Evolutionary conservation across 2,888 invertebrate genomes (phyloP), one percentile per base, ranked within the genome.

Genomic region (Lycia hirtaria): DNA sequence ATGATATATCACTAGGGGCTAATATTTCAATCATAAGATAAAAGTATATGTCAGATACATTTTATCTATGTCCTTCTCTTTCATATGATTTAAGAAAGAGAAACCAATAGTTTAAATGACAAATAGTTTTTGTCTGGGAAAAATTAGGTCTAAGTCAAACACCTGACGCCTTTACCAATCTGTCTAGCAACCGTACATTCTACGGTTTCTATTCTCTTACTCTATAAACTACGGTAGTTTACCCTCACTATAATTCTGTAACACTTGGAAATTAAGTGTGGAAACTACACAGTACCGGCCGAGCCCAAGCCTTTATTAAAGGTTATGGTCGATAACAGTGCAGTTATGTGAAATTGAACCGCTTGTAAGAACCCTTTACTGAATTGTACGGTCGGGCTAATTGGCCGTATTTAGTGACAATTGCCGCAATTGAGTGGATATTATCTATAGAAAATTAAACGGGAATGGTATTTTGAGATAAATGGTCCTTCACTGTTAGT

Each of bases 251-350:
- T n/a, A 14, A 5, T 28, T 15, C 22, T 38, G 26, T 35, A 43
- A 33, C 30, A 24, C 33, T 43, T 37, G 19, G 43, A 68, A 69
- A 72, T 71, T 71, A 73, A 74, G 69, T 69, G 71, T 71, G 68
- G 71, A 71, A 76, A 77, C 71, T 71, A 68, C 69, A 69, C 66
- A 70, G 69, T 67, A 52, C 38, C 38, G 44, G 50, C 52, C 22
- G 20, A 40, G n/a, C 32, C 14, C 17, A 9, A 22, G 26, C 33
- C 20, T 71, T 78, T 75, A 80, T 78, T 78, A 77, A 73, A 80
- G 80, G 76, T 78, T 77, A 81, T 77, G 73, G 78, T 71, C 76
- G 77, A 78, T 79, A 75, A 67, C 69, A 66, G 75, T 75, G 79
- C 83, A 75, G 79, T 81, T 80, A 79, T 64, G 65, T 67, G 67